These are phyloP conservation scores for Hetaerina titia DNA, from an alignment of 2,888 invertebrate species.

Conservation along the genomic window DNA sequence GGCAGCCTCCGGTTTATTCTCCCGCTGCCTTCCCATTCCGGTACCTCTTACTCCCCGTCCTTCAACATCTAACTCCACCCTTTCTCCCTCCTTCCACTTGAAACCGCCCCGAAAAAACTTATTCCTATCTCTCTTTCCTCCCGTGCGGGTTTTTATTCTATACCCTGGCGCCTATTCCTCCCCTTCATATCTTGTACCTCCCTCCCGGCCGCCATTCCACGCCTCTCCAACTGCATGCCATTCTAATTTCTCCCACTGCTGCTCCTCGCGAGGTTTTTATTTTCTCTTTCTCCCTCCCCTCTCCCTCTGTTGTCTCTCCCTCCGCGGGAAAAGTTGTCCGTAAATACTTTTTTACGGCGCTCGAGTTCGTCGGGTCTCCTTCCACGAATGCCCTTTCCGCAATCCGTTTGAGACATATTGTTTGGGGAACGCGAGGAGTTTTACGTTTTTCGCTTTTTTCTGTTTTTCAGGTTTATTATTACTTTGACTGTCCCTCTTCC, in stretches of 20 bases:
- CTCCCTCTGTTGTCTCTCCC: neutral
- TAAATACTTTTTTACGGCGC: conserved; percentile 2
- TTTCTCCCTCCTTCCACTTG: too few species aligned
- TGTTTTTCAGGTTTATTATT: neutral
- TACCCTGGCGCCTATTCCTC: neutral
- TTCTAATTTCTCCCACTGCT: conserved; percentile 10
- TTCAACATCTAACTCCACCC: too few species aligned
- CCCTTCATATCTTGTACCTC: neutral
- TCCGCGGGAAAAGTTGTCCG: neutral
- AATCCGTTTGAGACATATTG: conserved; percentile 18
- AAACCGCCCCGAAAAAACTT: too few species aligned
- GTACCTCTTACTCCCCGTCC: too few species aligned
- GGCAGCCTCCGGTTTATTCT: neutral
- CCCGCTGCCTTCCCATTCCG: too few species aligned
- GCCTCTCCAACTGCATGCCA: neutral
- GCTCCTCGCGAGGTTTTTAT: neutral
- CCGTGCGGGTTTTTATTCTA: neutral
- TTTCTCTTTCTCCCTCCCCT: neutral
- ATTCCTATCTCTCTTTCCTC: neutral
- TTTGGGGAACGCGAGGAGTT: neutral
- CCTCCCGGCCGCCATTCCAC: neutral
- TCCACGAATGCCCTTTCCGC: neutral
- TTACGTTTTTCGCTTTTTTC: neutral
- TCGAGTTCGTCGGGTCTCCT: neutral
- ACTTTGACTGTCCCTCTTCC: neutral